Conservation (phyloP, 2,888 invertebrate genomes). For the Molorchus minor region DNA sequence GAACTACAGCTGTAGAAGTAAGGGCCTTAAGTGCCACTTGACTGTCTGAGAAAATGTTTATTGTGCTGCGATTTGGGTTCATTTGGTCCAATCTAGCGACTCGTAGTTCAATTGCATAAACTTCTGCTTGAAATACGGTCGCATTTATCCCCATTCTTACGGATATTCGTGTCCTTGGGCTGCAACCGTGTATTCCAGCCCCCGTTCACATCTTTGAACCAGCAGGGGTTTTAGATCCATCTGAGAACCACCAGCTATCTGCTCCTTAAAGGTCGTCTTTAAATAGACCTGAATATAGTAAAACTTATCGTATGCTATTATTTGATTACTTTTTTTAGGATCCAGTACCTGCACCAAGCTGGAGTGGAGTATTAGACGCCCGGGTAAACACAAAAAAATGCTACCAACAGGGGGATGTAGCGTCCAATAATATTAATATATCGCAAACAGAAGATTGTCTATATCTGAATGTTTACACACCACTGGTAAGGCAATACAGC, state of each 20-base stretch:
- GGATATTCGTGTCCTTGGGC: no score
- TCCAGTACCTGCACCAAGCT: conserved; percentile 14
- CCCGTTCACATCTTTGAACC: no score
- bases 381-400: conserved; percentile 35
- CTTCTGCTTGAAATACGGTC: conserved; percentile 1
- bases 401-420: conserved; percentile 20
- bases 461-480: conserved; percentile 39
- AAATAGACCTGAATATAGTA: no score
- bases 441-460: conserved; percentile 38
- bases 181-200: no score
- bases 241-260: no score
- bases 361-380: conserved; percentile 31
- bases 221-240: no score
- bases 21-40: conserved; percentile 5
- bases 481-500: conserved; percentile 26
- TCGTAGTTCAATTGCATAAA: not conserved
- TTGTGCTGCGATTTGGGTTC: not conserved
- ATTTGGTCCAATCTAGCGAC: not conserved
- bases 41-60: conserved; percentile 2
- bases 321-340: conserved; percentile 13
- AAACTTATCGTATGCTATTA: no score
- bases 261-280: no score
- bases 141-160: no score
- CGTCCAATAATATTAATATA: not conserved
- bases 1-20: not conserved